Conservation (phyloP, 2,113 vertebrate genomes). For the Lampris megalopsis region DNA sequence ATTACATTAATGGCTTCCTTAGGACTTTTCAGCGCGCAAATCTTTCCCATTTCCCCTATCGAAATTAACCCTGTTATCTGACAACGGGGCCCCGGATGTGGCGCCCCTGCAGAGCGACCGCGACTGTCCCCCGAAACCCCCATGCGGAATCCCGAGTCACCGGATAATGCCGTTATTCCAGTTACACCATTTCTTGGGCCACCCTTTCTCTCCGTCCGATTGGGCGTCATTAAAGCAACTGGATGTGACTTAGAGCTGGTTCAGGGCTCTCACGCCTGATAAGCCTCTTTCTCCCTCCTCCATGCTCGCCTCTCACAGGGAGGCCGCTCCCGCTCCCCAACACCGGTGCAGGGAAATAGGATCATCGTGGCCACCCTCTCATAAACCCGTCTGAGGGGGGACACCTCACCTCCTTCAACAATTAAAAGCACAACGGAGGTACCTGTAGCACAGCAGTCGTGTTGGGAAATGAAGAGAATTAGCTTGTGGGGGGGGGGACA, state of each 20-base stretch:
- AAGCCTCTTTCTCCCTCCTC: slow-evolving; percentile 49
- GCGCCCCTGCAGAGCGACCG: slow-evolving; percentile 13
- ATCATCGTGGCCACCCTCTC: slow-evolving; percentile 76
- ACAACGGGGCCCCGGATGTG: slow-evolving; percentile 44
- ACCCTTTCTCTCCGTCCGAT: slow-evolving; percentile 50
- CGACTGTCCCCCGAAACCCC: slow-evolving; percentile 16
- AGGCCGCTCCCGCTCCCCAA: slow-evolving; percentile 72
- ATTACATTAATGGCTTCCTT: slow-evolving; percentile 81
- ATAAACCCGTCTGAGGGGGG: slow-evolving; percentile 49
- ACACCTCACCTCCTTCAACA: slow-evolving; percentile 56
- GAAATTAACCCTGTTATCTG: slow-evolving; percentile 79
- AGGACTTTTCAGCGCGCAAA: slow-evolving; percentile 56
- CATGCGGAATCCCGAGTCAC: slow-evolving; percentile 41
- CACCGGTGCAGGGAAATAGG: slow-evolving; percentile 69
- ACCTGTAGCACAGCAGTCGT: slow-evolving; percentile 55
- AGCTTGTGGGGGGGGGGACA: slow-evolving; percentile 44
- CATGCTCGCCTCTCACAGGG: slow-evolving; percentile 64
- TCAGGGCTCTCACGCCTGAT: slow-evolving; percentile 51
- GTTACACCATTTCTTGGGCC: slow-evolving; percentile 46
- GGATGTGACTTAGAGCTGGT: slow-evolving; percentile 72
- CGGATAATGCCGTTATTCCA: slow-evolving; percentile 75
- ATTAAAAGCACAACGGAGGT: slow-evolving; percentile 50
- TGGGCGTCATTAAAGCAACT: slow-evolving; percentile 72
- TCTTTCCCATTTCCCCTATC: slow-evolving; percentile 57
- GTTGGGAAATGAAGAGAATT: slow-evolving; percentile 65